These are phyloP conservation scores for Eupristina koningsbergeri DNA, from an alignment of 1,140 invertebrate species.

Conservation along the genomic window DNA sequence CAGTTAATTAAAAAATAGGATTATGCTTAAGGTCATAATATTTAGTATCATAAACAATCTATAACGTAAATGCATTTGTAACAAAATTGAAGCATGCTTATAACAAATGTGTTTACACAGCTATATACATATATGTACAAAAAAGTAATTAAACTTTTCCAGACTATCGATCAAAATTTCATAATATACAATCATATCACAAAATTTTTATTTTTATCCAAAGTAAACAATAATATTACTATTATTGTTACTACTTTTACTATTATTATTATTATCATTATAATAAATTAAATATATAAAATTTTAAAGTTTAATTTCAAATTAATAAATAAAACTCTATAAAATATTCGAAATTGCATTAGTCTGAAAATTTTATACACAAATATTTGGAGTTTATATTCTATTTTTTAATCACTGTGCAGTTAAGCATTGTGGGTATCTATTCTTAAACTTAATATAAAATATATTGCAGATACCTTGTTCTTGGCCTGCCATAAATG, in stretches of 20 bases:
- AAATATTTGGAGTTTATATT: not conserved
- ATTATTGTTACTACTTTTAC: no score
- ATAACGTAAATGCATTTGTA: not conserved
- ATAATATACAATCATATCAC: not conserved
- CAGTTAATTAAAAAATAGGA: not conserved
- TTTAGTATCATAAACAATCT: no score
- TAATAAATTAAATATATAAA: no score
- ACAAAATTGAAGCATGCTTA: conserved; percentile 10
- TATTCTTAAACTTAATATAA: conserved; percentile 45
- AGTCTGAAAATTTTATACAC: conserved; percentile 6
- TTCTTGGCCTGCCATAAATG: conserved; percentile 76
- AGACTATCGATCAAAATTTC: not conserved
- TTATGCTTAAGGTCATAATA: no score
- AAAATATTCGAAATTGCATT: not conserved
- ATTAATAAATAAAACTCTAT: not conserved
- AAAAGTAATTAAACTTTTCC: no score
- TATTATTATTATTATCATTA: no score
- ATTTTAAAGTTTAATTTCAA: no score
- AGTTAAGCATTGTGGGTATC: not conserved
- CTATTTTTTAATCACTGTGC: conserved; percentile 12
- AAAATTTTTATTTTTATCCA: no score
- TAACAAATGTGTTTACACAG: not conserved
- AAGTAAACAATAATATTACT: no score
- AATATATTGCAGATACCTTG: conserved; percentile 75
- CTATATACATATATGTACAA: no score